These are phyloP conservation scores for Asbolus verrucosus DNA, from an alignment of 1,140 invertebrate genomes.

Conservation along the genomic window DNA sequence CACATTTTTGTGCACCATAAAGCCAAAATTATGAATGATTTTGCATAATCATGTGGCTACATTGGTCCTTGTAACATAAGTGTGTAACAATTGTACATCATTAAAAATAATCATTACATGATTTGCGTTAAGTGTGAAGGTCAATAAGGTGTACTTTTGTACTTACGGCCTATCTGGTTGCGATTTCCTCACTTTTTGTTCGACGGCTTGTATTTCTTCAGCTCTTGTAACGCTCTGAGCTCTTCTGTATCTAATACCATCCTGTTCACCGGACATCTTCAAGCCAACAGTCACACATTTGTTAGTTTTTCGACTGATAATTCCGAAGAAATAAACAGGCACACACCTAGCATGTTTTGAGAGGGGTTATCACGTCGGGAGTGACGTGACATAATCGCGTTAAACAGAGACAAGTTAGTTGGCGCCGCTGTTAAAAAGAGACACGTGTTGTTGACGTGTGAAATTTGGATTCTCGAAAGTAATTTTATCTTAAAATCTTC, in stretches of 20 bases:
- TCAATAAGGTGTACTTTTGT: slow-evolving; percentile 38
- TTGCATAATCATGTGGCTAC: no score
- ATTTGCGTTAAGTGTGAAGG: slow-evolving; percentile 15
- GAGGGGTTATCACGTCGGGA: slow-evolving; percentile 19
- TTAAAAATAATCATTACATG: no score
- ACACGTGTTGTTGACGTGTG: background rate
- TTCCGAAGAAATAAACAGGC: slow-evolving; percentile 22
- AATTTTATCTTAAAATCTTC: slow-evolving; percentile 10
- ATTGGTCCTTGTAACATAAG: no score
- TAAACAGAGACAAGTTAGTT: slow-evolving; percentile 1
- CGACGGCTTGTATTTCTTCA: slow-evolving; percentile 86
- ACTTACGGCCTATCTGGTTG: slow-evolving; percentile 92
- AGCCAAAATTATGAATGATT: no score
- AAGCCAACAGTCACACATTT: slow-evolving; percentile 7
- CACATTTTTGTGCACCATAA: no score
- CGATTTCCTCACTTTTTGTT: slow-evolving; percentile 80
- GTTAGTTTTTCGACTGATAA: slow-evolving; percentile 15
- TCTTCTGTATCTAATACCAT: slow-evolving; percentile 70
- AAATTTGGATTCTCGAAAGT: slow-evolving; percentile 5
- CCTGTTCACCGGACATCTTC: slow-evolving; percentile 61
- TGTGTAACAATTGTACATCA: no score
- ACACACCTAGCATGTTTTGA: slow-evolving; percentile 20
- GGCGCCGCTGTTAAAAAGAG: background rate
- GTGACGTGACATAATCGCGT: background rate
- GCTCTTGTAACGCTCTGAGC: slow-evolving; percentile 88